A percentile compares a stretch with the other conserved stretches of the same genome.
Conservation (phyloP, 2,888 invertebrate genomes). For the Heliconius sara region DNA sequence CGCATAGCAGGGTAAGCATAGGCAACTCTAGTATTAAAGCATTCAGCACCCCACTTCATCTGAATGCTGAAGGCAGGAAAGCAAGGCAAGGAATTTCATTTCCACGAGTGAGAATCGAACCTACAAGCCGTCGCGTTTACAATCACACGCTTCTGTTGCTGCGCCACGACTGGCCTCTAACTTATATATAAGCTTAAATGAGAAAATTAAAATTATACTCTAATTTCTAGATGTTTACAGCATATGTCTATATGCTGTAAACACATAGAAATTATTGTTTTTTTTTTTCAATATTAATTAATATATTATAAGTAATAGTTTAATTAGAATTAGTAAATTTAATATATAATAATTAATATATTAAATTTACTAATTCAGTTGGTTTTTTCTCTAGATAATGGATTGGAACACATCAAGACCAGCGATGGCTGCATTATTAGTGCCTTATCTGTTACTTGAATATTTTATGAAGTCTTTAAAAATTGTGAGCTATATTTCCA, state of each 20-base stretch:
- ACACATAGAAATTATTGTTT: neutral
- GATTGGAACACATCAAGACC: slow-evolving; percentile 57
- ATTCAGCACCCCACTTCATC: neutral
- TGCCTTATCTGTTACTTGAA: slow-evolving; percentile 62
- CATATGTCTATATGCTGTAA: too few relatives aligned
- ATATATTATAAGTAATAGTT: too few relatives aligned
- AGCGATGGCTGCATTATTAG: slow-evolving; percentile 54
- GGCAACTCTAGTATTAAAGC: neutral
- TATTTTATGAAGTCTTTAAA: slow-evolving; percentile 62
- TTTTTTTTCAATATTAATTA: too few relatives aligned
- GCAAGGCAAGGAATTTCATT: too few relatives aligned
- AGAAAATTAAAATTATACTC: too few relatives aligned
- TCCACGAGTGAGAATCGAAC: neutral
- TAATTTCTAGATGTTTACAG: too few relatives aligned
- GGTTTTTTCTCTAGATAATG: slow-evolving; percentile 56
- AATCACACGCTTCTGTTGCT: neutral
- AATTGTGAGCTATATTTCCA: slow-evolving; percentile 63
- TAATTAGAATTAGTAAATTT: too few relatives aligned
- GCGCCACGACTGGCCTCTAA: neutral
- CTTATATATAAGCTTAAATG: too few relatives aligned
- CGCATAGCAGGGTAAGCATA: too few relatives aligned
- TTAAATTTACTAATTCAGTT: neutral
- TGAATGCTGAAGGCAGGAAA: neutral
- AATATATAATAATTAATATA: neutral
- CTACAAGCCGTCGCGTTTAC: neutral